Conservation (phyloP, 2,113 vertebrate species). For the Corythoichthys intestinalis region DNA sequence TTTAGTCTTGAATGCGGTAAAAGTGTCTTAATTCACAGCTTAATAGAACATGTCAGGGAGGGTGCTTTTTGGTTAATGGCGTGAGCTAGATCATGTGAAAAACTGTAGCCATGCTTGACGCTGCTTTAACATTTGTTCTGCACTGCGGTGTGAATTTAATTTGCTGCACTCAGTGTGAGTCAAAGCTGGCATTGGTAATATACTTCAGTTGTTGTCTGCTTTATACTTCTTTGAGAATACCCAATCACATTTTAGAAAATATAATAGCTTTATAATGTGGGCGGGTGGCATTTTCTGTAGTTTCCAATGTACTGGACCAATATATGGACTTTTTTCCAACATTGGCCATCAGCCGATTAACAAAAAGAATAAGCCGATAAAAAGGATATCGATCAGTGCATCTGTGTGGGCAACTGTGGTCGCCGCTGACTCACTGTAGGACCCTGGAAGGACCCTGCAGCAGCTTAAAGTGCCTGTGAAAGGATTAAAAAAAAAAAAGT, state of each 20-base stretch:
- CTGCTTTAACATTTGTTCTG: slow-evolving; percentile 44
- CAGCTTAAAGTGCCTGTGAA: too few relatives aligned
- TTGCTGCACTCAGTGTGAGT: slow-evolving; percentile 49
- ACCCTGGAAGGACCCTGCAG: too few relatives aligned
- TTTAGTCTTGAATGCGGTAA: slow-evolving; percentile 23
- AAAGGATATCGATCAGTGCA: too few relatives aligned
- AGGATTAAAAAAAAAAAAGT: too few relatives aligned
- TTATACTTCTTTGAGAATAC: slow-evolving; percentile 38
- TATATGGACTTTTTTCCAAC: too few relatives aligned
- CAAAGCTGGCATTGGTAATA: slow-evolving; percentile 24
- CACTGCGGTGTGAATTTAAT: slow-evolving; percentile 54
- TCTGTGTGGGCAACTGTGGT: too few relatives aligned
- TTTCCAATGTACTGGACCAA: too few relatives aligned
- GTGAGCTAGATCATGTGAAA: slow-evolving; percentile 41
- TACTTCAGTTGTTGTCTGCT: slow-evolving; percentile 36
- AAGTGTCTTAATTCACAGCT: slow-evolving; percentile 28
- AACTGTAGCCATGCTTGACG: slow-evolving; percentile 42
- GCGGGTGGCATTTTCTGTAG: too few relatives aligned
- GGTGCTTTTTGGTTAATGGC: slow-evolving; percentile 40
- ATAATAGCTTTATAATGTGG: neutral
- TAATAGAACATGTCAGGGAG: slow-evolving; percentile 23
- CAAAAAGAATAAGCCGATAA: too few relatives aligned
- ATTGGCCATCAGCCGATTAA: too few relatives aligned
- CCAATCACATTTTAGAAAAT: slow-evolving; percentile 45
- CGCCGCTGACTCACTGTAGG: too few relatives aligned